Percentiles rank a stretch among this genome's conserved stretches.
Evolutionary conservation across 2,797 vertebrate species (phyloP).

Genomic region (Mormyrus hasselquistii): DNA sequence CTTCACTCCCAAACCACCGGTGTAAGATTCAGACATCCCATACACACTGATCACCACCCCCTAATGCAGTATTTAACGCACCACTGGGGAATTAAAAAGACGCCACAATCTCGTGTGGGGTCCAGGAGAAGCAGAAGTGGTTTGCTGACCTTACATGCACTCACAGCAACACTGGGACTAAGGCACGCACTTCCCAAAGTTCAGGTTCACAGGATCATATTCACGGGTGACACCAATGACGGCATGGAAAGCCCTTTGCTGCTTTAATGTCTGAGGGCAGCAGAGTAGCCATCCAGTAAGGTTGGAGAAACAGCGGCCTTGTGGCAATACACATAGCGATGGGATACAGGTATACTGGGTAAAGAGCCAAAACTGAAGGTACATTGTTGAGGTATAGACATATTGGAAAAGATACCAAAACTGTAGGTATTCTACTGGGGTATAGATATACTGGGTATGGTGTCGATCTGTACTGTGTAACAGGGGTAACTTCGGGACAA

Average conservation of each 20-base stretch:
- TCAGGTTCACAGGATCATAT: background rate
- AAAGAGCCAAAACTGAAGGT: background rate
- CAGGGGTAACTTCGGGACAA: background rate
- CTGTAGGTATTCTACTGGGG: background rate
- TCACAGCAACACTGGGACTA: background rate
- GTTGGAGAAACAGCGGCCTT: background rate
- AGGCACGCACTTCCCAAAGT: background rate
- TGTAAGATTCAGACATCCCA: background rate
- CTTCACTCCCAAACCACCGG: background rate
- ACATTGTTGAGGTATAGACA: background rate
- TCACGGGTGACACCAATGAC: background rate
- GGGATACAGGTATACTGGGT: background rate
- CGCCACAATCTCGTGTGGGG: background rate
- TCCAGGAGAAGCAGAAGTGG: background rate
- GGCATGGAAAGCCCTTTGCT: background rate
- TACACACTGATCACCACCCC: background rate
- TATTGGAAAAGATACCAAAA: background rate
- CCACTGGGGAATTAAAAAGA: background rate
- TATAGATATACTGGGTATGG: background rate
- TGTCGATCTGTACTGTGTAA: background rate
- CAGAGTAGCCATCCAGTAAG: background rate
- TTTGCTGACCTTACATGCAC: background rate
- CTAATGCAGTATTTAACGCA: background rate
- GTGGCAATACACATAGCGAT: background rate
- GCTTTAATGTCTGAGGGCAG: background rate